Evolutionary conservation across 2,113 vertebrate species (phyloP).

Genomic region (Arizona elegans): DNA sequence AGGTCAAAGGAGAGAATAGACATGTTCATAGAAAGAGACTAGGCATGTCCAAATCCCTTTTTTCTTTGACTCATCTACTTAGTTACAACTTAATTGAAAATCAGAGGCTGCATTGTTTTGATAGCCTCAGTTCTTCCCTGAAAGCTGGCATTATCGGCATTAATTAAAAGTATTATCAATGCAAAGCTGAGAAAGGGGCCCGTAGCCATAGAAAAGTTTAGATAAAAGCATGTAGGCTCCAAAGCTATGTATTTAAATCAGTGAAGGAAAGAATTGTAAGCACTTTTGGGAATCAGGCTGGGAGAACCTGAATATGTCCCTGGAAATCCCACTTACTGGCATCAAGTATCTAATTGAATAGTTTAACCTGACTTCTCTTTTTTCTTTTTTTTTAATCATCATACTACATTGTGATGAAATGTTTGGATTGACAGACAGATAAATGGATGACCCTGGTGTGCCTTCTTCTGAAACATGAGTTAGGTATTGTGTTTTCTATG

Average conservation of each 20-base stretch:
- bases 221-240: not conserved
- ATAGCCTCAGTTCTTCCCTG: not conserved
- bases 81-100: not conserved
- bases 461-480: constrained; percentile 19
- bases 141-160: not conserved
- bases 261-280: not conserved
- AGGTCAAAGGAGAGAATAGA: not conserved
- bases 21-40: not conserved
- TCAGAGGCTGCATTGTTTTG: not conserved
- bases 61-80: not conserved
- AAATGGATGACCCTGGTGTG: not conserved
- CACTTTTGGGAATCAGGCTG: too few relatives aligned
- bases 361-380: not conserved
- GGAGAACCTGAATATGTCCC: not conserved
- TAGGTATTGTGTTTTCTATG: not conserved
- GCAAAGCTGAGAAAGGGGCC: not conserved
- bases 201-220: not conserved
- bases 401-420: constrained; percentile 4
- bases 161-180: not conserved
- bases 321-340: not conserved
- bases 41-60: not conserved
- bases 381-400: not conserved
- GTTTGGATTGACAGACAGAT: constrained; percentile 8
- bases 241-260: not conserved
- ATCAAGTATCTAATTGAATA: not conserved